Conservation (phyloP, 2,113 vertebrate genomes). For the Seriola rivoliana region DNA sequence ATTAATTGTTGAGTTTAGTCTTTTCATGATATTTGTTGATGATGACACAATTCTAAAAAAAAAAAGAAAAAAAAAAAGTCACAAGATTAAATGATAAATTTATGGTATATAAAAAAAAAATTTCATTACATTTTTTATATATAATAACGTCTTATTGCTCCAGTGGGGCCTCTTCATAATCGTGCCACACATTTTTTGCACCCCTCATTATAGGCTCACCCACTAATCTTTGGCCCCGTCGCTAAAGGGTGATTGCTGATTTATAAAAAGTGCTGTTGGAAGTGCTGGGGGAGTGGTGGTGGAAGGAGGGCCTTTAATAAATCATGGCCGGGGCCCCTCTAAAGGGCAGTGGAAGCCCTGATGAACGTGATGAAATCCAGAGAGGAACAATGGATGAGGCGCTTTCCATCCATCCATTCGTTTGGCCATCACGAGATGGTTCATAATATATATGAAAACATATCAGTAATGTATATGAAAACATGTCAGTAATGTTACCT, state of each 20-base stretch:
- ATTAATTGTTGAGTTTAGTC: too few species aligned
- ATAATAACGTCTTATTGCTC: neutral
- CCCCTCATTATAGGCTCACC: neutral
- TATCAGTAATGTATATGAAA: neutral
- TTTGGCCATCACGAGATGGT: neutral
- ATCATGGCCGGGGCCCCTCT: neutral
- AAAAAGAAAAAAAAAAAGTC: too few species aligned
- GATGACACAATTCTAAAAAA: too few species aligned
- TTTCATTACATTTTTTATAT: neutral
- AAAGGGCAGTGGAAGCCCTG: neutral
- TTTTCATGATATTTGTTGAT: too few species aligned
- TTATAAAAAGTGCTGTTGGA: neutral
- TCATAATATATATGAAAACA: neutral
- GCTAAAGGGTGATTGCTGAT: neutral
- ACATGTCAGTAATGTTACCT: too few species aligned
- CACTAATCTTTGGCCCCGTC: neutral
- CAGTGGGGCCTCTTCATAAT: neutral
- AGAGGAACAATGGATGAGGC: neutral
- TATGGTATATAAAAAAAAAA: too few species aligned
- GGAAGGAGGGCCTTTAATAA: neutral
- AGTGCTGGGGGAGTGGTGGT: neutral
- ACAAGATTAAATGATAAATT: too few species aligned
- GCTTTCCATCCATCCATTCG: neutral
- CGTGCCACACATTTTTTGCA: neutral
- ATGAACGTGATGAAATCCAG: neutral